Evolutionary conservation across 2,113 vertebrate genomes (phyloP).

Genomic region (Gallinago undulata): DNA sequence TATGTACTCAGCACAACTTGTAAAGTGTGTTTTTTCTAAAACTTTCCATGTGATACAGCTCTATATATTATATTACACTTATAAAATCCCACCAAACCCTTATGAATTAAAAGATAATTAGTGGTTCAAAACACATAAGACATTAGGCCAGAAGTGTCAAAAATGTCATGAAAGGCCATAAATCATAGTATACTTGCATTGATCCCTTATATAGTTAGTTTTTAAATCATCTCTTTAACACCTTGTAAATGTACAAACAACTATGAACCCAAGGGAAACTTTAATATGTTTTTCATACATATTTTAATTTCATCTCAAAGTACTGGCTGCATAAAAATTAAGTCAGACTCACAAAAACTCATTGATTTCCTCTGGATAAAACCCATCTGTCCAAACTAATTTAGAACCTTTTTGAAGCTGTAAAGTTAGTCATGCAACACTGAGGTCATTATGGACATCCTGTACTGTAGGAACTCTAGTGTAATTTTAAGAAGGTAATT

Average conservation of each 20-base stretch:
- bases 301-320: conserved; percentile 90
- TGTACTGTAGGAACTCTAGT: conserved; percentile 78
- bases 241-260: conserved; percentile 85
- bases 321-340: conserved; percentile 85
- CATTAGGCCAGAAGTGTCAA: conserved; percentile 83
- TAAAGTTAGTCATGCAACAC: conserved; percentile 83
- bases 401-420: conserved; percentile 78
- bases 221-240: conserved; percentile 85
- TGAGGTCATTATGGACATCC: conserved; percentile 81
- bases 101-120: conserved; percentile 93
- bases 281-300: conserved; percentile 93
- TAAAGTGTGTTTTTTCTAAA: conserved; percentile 62
- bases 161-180: conserved; percentile 88
- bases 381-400: conserved; percentile 88
- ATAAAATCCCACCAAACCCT: conserved; percentile 81
- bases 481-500: conserved; percentile 83
- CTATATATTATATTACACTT: conserved; percentile 78
- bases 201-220: conserved; percentile 79
- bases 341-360: conserved; percentile 87
- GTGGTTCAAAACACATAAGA: conserved; percentile 82
- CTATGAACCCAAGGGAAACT: conserved; percentile 79
- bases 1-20: conserved; percentile 57
- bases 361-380: conserved; percentile 88
- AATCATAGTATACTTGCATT: conserved; percentile 84
- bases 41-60: conserved; percentile 74